A percentile compares a stretch with the other conserved stretches of the same genome.
Evolutionary conservation across 2,888 invertebrate genomes (phyloP).

Genomic region (Serrognathus titanus): DNA sequence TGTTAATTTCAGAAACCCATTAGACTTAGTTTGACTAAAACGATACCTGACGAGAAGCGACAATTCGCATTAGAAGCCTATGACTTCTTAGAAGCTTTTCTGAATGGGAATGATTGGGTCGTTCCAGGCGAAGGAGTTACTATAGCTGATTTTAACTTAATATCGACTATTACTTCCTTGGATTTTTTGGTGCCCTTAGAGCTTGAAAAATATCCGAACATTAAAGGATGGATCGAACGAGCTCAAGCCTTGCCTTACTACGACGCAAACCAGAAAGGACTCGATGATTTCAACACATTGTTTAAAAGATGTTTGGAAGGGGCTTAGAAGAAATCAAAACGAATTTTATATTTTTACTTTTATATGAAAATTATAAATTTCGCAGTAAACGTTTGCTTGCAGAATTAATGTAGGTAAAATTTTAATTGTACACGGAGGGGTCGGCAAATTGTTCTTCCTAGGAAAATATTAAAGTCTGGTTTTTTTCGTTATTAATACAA

Average conservation of each 20-base stretch:
- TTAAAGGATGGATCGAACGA: conserved; percentile 38
- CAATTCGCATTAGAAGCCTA: conserved; percentile 44
- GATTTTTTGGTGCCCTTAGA: conserved; percentile 40
- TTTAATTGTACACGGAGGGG: too few relatives aligned
- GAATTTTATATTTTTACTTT: too few relatives aligned
- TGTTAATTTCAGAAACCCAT: conserved; percentile 46
- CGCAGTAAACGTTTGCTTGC: too few relatives aligned
- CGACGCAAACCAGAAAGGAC: conserved; percentile 17
- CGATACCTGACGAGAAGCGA: conserved; percentile 7
- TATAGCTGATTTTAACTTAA: conserved; percentile 54
- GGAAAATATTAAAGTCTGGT: too few relatives aligned
- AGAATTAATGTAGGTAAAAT: too few relatives aligned
- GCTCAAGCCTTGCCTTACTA: conserved; percentile 34
- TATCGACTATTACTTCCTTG: conserved; percentile 40
- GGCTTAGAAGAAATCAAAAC: too few relatives aligned
- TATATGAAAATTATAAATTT: too few relatives aligned
- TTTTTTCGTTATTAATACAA: too few relatives aligned
- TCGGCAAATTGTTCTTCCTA: too few relatives aligned
- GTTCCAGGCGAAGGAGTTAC: conserved; percentile 51
- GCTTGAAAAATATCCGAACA: conserved; percentile 34
- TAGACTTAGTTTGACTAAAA: conserved; percentile 7
- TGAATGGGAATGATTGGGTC: conserved; percentile 50
- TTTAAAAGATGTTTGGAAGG: neutral
- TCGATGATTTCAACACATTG: conserved; percentile 19
- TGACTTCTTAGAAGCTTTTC: conserved; percentile 49